Evolutionary conservation across 2,797 vertebrate species (phyloP).

Genomic region (Malacoctenus gilli): DNA sequence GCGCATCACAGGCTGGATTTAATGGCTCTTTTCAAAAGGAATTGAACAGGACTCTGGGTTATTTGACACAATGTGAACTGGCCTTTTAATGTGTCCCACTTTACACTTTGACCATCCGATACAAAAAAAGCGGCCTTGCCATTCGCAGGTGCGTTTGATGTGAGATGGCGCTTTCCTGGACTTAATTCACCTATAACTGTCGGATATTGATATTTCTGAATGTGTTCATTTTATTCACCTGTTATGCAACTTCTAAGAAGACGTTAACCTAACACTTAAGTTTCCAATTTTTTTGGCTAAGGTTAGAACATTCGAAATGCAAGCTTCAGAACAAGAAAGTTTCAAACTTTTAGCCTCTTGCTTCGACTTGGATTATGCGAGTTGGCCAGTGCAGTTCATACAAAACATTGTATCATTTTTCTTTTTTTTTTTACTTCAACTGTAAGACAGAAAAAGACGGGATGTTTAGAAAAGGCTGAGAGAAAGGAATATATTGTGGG

Average conservation of each 20-base stretch:
- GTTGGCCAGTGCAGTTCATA: not conserved
- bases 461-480: not conserved
- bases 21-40: not conserved
- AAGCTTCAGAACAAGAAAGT: constrained; percentile 4
- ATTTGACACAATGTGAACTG: constrained; percentile 2
- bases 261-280: no score
- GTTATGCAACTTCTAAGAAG: no score
- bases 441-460: no score
- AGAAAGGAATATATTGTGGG: constrained; percentile 10
- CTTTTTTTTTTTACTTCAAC: no score
- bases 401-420: constrained; percentile 7
- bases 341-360: constrained; percentile 8
- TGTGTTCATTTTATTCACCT: no score
- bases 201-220: not conserved
- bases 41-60: not conserved
- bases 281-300: no score
- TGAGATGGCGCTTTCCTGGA: no score
- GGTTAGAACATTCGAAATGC: not conserved
- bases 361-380: not conserved
- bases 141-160: no score
- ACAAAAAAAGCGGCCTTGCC: no score
- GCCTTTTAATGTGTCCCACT: no score
- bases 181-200: not conserved
- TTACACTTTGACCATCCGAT: no score
- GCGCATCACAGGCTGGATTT: not conserved